These are phyloP conservation scores for Siniperca chuatsi DNA, from an alignment of 2,113 vertebrate genomes.

Conservation along the genomic window DNA sequence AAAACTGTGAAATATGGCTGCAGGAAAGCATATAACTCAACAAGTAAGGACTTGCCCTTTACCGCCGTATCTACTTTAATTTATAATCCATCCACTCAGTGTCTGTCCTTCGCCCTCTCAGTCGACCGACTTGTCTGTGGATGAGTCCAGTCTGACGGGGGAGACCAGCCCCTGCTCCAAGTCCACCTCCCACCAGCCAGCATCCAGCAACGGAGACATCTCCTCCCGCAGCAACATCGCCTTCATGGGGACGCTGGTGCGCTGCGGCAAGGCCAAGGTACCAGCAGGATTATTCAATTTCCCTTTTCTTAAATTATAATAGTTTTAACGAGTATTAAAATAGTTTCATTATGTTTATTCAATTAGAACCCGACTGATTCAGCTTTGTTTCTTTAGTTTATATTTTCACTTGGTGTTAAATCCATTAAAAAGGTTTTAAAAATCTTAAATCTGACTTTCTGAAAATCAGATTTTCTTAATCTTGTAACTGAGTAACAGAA, in stretches of 20 bases:
- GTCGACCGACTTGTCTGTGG: constrained; percentile 92
- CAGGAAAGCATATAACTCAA: no score
- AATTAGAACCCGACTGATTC: background rate
- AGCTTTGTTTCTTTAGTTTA: background rate
- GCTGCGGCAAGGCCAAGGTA: constrained; percentile 98
- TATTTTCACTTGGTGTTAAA: background rate
- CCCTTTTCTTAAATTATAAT: background rate
- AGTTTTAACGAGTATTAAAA: background rate
- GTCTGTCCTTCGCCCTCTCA: constrained; percentile 53
- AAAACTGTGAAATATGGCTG: no score
- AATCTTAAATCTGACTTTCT: background rate
- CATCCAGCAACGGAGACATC: constrained; percentile 90
- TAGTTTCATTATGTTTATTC: background rate
- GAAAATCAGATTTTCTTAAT: no score
- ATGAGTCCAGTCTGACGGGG: constrained; percentile 97
- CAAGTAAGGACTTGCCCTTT: no score
- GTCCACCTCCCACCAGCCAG: constrained; percentile 86
- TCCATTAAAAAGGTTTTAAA: background rate
- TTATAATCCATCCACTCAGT: background rate
- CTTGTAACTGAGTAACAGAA: background rate
- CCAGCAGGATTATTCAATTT: background rate
- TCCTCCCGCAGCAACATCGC: constrained; percentile 96
- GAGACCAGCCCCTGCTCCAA: constrained; percentile 95
- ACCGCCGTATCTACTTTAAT: no score
- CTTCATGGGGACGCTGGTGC: constrained; percentile 98